phyloP scores from a whole-genome alignment of 2,113 vertebrate genomes.

The Colistium nudipinnis region DNA sequence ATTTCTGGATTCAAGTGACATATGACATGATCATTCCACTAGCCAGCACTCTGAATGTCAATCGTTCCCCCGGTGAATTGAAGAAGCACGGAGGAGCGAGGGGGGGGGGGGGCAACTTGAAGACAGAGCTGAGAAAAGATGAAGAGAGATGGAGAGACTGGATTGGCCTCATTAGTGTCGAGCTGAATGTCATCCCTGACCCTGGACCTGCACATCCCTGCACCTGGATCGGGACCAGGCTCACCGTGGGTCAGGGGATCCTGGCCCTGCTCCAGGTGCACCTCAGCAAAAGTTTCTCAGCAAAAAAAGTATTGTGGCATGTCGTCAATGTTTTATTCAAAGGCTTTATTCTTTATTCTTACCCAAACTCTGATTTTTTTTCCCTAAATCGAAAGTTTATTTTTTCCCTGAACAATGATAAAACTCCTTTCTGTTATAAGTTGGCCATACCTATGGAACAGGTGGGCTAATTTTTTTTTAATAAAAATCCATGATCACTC shows the following conservation, averaged over 20 bases:
- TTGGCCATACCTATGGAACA: no score
- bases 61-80: constrained; percentile 38
- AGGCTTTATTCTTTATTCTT: no score
- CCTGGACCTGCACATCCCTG: constrained; percentile 40
- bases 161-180: constrained; percentile 39
- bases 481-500: no score
- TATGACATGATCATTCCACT: constrained; percentile 48
- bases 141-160: constrained; percentile 7
- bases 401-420: no score
- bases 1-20: constrained; percentile 62
- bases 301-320: no score
- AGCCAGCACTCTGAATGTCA: constrained; percentile 37
- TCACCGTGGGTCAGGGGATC: constrained; percentile 24
- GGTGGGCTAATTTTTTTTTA: no score
- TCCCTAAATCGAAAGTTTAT: no score
- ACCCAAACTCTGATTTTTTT: no score
- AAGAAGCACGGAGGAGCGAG: constrained; percentile 24
- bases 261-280: background rate
- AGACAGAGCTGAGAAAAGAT: constrained; percentile 27
- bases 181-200: constrained; percentile 34
- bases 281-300: background rate
- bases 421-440: no score
- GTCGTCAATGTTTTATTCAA: no score
- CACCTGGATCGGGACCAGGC: constrained; percentile 6
- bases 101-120: constrained; percentile 6